Percentiles rank a stretch among this genome's conserved stretches.
Evolutionary conservation across 2,888 invertebrate genomes (phyloP).

Genomic region (Conistra vaccinii): DNA sequence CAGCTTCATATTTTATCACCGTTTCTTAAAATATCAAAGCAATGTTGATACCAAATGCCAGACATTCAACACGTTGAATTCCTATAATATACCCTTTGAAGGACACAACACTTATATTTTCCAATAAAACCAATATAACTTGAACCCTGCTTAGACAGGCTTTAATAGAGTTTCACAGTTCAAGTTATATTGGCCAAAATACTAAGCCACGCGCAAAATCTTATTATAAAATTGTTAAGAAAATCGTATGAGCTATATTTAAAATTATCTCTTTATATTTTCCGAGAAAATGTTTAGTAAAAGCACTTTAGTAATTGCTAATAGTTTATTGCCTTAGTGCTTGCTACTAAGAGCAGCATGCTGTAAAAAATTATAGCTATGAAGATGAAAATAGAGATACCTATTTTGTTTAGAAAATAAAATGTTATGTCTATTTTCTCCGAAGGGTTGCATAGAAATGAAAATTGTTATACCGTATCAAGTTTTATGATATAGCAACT

Average conservation of each 20-base stretch:
- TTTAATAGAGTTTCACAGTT: neutral
- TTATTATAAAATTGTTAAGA: slow-evolving; percentile 50
- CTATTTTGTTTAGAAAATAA: slow-evolving; percentile 7
- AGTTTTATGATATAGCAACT: neutral
- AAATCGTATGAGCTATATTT: slow-evolving; percentile 41
- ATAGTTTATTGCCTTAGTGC: slow-evolving; percentile 35
- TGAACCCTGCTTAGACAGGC: neutral
- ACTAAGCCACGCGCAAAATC: slow-evolving; percentile 24
- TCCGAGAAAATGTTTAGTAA: slow-evolving; percentile 38
- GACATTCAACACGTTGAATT: slow-evolving; percentile 40
- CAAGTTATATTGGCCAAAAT: neutral
- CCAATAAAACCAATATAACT: neutral
- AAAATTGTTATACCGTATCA: neutral
- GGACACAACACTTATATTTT: neutral
- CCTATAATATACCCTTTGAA: slow-evolving; percentile 1
- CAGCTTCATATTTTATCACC: neutral
- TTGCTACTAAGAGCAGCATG: slow-evolving; percentile 14
- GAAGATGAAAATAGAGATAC: neutral
- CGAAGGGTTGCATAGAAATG: neutral
- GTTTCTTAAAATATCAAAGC: neutral
- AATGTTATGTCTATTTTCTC: neutral
- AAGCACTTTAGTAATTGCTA: slow-evolving; percentile 49
- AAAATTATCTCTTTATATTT: slow-evolving; percentile 45
- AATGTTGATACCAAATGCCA: slow-evolving; percentile 15
- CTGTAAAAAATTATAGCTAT: neutral